Base-by-base conservation (phyloP, 2,888 invertebrate species). In the Chrysopilus asiliformis region DNA sequence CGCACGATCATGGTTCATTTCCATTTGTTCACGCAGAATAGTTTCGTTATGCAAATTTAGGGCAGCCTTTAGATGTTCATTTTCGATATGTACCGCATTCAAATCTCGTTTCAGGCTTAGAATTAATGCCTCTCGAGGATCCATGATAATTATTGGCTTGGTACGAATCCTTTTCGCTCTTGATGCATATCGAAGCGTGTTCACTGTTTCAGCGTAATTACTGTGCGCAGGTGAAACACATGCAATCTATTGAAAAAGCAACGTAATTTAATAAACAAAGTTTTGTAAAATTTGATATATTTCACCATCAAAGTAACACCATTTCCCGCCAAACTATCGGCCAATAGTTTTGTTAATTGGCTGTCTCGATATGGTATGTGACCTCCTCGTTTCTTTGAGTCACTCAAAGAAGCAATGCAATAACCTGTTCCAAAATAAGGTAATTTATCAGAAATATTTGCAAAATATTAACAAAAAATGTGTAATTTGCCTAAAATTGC, bases 361-460 rank as follows among this genome's bases (percentile, higher is more conserved):
- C 90, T 90, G 64, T 94, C 93, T 49, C 94, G 66, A 60, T 93
- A 94, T 0, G 93, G 93, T 43, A 94, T 91, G 59, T 94, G 93
- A 0, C 84, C 86, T 33, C 66, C 67, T 43, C 80, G 75, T 51
- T 79, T 78, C 56, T 76, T 82, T 2, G 74, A 70, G 49, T 87
- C 87, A 49, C 90, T 89, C 39, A 94, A 65, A 22, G 90, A 86
- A 3, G 93, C 81, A 58, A 94, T 94, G 58, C 93, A 94, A 54
- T 93, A 94, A 33, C 93, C 90, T 89, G 57, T 1, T 56, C 36
- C 16, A 34, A 24, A 29, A 9, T 15, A 8, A 9, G 8, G 9
- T 4, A 34, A 25, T 25, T n/a, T 4, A 22, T 7, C 26, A 12
- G 15, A 7, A 22, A 4, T 18, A 12, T 22, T 20, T 9, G 7